These are phyloP conservation scores for Lycopodina hypogea DNA, from an alignment of 37 sponge, comb jelly and placozoan species.

Conservation along the genomic window DNA sequence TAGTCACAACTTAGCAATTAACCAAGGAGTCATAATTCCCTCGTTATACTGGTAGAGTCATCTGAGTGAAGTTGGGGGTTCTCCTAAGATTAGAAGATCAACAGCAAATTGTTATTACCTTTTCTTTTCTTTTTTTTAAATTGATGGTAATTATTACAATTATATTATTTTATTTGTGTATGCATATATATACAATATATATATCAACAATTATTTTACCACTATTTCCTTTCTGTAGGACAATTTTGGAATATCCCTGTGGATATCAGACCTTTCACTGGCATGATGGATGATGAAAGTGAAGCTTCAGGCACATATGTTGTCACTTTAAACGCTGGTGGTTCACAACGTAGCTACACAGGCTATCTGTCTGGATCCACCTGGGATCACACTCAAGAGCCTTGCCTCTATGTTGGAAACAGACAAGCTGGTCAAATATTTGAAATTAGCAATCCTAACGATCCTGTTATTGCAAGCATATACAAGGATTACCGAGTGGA, in stretches of 20 bases:
- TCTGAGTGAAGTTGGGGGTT: too few species aligned
- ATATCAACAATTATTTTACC: background rate
- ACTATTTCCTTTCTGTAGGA: slow-evolving; percentile 32
- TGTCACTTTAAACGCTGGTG: background rate
- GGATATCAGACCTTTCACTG: slow-evolving; percentile 22
- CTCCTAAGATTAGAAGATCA: too few species aligned
- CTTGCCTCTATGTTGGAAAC: slow-evolving; percentile 58
- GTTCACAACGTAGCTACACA: slow-evolving; percentile 25
- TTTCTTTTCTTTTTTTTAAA: too few species aligned
- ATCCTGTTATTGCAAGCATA: slow-evolving; percentile 56
- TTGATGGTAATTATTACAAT: too few species aligned
- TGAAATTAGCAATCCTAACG: slow-evolving; percentile 24
- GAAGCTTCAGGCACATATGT: background rate
- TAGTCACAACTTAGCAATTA: too few species aligned
- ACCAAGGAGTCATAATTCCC: too few species aligned
- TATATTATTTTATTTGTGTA: background rate
- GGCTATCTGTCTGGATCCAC: slow-evolving; percentile 32
- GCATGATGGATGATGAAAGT: background rate
- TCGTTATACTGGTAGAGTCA: too few species aligned
- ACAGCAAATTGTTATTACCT: background rate
- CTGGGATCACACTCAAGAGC: slow-evolving; percentile 26
- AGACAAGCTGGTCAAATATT: slow-evolving; percentile 38
- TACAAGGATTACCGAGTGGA: slow-evolving; percentile 10
- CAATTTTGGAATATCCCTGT: slow-evolving; percentile 85
- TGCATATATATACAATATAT: too few species aligned